Conservation (phyloP, 2,113 vertebrate genomes). For the Hypanus sabinus region DNA sequence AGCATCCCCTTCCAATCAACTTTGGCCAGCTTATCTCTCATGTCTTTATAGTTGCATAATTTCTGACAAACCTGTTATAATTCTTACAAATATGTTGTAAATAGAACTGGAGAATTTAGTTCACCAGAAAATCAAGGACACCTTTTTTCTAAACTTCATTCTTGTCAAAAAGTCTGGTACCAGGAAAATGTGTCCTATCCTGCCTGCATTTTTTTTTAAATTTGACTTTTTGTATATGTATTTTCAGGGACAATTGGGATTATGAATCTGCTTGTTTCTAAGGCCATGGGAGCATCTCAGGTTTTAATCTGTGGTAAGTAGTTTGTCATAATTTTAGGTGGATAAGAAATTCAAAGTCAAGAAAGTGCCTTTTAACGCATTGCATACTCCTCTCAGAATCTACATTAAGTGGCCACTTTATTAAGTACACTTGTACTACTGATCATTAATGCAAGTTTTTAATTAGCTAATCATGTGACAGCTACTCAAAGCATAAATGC, state of each 20-base stretch:
- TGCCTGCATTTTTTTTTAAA: not conserved
- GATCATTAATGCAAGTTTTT: too few species aligned
- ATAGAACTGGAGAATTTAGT: too few species aligned
- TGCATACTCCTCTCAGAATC: not conserved
- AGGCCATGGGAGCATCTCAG: constrained; percentile 81
- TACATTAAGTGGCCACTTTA: too few species aligned
- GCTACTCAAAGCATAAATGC: too few species aligned
- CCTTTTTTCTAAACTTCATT: not conserved
- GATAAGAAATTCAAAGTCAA: not conserved
- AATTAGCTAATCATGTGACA: too few species aligned
- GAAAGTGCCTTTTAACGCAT: not conserved
- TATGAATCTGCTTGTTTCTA: constrained; percentile 77
- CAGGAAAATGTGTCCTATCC: not conserved
- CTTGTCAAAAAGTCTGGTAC: not conserved
- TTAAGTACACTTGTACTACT: too few species aligned
- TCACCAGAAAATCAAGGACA: not conserved
- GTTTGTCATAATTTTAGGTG: not conserved
- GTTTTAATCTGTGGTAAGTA: constrained; percentile 78
- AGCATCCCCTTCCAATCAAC: too few species aligned
- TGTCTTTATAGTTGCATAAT: not conserved
- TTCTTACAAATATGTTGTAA: not conserved
- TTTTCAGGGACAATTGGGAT: constrained; percentile 75
- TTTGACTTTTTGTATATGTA: not conserved
- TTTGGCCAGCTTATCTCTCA: too few species aligned
- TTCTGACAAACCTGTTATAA: not conserved